A percentile compares a stretch with the other conserved stretches of the same genome.
Evolutionary conservation across 1,140 invertebrate species (phyloP).

Genomic region (Lutraria rhynchaena): DNA sequence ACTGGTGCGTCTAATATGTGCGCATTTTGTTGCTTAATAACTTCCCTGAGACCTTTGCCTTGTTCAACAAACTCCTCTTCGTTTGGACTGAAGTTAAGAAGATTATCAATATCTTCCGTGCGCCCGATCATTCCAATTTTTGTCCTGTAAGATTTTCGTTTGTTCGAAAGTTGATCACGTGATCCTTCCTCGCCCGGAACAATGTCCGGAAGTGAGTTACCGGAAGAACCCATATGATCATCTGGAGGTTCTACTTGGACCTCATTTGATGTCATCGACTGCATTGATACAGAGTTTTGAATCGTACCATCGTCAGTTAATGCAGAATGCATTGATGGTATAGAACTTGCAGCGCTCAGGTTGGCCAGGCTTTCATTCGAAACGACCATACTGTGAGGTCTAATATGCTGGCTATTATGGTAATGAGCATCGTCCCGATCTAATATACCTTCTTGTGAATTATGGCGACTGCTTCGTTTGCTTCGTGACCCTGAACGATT

Average conservation of each 20-base stretch:
- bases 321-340: slow-evolving; percentile 66
- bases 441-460: slow-evolving; percentile 75
- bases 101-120: slow-evolving; percentile 78
- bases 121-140: slow-evolving; percentile 71
- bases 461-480: slow-evolving; percentile 63
- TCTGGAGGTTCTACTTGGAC: slow-evolving; percentile 51
- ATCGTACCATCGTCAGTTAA: slow-evolving; percentile 65
- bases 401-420: slow-evolving; percentile 52
- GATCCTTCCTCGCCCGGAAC: slow-evolving; percentile 61
- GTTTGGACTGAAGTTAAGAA: slow-evolving; percentile 67
- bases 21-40: slow-evolving; percentile 59
- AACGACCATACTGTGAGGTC: slow-evolving; percentile 70
- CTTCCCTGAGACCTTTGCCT: slow-evolving; percentile 55
- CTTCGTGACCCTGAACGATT: slow-evolving; percentile 62
- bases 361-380: slow-evolving; percentile 71
- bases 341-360: slow-evolving; percentile 66
- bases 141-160: slow-evolving; percentile 58
- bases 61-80: slow-evolving; percentile 62
- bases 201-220: slow-evolving; percentile 72
- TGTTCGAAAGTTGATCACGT: slow-evolving; percentile 49
- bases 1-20: slow-evolving; percentile 77
- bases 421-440: slow-evolving; percentile 60
- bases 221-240: slow-evolving; percentile 54
- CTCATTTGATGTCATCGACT: slow-evolving; percentile 66
- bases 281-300: slow-evolving; percentile 59